A percentile compares a stretch with the other conserved stretches of the same genome.
Evolutionary conservation across 2,888 invertebrate species (phyloP).

Genomic region (Diarsia dahlii): DNA sequence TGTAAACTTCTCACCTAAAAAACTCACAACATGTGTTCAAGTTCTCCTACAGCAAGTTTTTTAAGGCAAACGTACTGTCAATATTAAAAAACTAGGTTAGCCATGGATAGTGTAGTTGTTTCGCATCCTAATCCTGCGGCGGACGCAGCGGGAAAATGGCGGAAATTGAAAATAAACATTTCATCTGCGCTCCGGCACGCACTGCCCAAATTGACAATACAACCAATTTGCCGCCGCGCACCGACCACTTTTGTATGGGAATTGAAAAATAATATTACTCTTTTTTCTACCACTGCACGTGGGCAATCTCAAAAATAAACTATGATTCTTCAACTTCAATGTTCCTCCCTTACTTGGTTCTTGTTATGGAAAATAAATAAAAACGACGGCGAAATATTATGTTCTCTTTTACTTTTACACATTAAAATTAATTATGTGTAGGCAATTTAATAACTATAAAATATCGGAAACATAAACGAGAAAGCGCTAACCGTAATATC

Average conservation of each 20-base stretch:
- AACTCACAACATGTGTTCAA: constrained; percentile 16
- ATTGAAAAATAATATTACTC: constrained; percentile 91
- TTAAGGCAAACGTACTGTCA: constrained; percentile 26
- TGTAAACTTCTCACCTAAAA: neutral
- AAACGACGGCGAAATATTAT: constrained; percentile 4
- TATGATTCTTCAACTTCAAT: constrained; percentile 76
- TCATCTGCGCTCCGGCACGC: constrained; percentile 89
- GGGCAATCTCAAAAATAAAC: constrained; percentile 88
- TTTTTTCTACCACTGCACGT: constrained; percentile 85
- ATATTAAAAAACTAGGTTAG: constrained; percentile 70
- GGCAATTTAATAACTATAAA: constrained; percentile 1
- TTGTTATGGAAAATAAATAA: constrained; percentile 55
- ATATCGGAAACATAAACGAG: constrained; percentile 18
- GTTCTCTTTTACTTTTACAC: neutral
- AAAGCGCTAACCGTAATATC: constrained; percentile 16
- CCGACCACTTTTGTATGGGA: constrained; percentile 90
- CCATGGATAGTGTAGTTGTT: constrained; percentile 77
- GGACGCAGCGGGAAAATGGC: constrained; percentile 87
- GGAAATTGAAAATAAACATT: constrained; percentile 91
- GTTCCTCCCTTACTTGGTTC: constrained; percentile 57
- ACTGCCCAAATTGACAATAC: constrained; percentile 91
- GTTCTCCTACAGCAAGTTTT: constrained; percentile 34
- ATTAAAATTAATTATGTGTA: constrained; percentile 1
- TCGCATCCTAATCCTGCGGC: constrained; percentile 87
- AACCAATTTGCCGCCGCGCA: constrained; percentile 89